Evolutionary conservation across 2,113 vertebrate species (phyloP).

Genomic region (Cyprinodon brontotheroides): DNA sequence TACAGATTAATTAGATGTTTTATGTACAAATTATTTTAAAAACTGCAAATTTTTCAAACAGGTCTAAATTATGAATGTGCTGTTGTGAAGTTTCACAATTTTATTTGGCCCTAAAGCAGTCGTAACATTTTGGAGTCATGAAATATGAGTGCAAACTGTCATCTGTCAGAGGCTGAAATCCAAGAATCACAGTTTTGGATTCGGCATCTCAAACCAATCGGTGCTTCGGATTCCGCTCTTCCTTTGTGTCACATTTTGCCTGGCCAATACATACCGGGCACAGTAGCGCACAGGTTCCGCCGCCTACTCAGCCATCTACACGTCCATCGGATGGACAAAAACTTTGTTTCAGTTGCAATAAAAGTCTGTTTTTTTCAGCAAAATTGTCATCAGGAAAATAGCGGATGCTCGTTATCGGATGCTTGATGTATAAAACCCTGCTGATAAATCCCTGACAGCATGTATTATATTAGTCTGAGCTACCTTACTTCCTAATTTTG

Average conservation of each 20-base stretch:
- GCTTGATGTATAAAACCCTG: background rate
- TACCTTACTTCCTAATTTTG: conserved; percentile 34
- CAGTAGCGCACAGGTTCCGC: conserved; percentile 50
- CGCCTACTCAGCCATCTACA: conserved; percentile 58
- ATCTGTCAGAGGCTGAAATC: conserved; percentile 53
- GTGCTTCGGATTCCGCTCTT: conserved; percentile 55
- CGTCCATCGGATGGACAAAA: conserved; percentile 10
- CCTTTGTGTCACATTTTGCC: conserved; percentile 64
- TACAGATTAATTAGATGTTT: background rate
- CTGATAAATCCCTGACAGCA: conserved; percentile 7
- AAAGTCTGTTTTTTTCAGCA: conserved; percentile 3
- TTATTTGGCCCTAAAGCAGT: conserved; percentile 46
- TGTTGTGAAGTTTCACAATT: conserved; percentile 36
- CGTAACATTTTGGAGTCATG: conserved; percentile 60
- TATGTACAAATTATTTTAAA: background rate
- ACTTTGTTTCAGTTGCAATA: conserved; percentile 12
- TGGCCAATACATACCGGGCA: conserved; percentile 64
- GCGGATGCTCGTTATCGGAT: background rate
- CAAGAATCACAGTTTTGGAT: conserved; percentile 54
- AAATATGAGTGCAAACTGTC: conserved; percentile 60
- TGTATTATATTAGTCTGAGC: conserved; percentile 13
- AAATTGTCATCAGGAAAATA: conserved; percentile 10
- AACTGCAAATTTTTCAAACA: no score
- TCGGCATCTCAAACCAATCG: conserved; percentile 38
- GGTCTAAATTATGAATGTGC: background rate